Conservation (phyloP, 2,888 invertebrate genomes). For the Aproaerema taeniolella region DNA sequence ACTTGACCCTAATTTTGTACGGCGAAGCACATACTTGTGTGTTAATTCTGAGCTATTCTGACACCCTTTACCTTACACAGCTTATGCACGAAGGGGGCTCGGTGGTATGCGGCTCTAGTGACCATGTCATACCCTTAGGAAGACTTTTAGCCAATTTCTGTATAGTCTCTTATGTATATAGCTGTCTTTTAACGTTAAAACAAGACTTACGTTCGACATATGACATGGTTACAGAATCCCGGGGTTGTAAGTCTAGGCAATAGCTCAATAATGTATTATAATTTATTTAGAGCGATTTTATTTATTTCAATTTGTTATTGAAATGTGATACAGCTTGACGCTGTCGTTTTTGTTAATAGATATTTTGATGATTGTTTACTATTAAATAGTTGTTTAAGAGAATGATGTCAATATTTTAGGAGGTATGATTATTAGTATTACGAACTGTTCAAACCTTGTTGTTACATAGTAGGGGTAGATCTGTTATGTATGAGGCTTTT, state of each 20-base stretch:
- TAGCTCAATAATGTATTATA: constrained; percentile 64
- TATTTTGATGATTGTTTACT: constrained; percentile 51
- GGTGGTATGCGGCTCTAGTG: constrained; percentile 70
- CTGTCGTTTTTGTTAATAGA: constrained; percentile 53
- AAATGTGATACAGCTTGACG: constrained; percentile 64
- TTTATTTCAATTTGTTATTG: constrained; percentile 54
- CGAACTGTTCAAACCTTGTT: constrained; percentile 43
- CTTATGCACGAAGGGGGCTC: constrained; percentile 59
- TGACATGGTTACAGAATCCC: constrained; percentile 72
- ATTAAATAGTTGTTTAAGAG: constrained; percentile 47
- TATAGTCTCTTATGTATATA: constrained; percentile 49
- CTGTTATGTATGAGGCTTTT: constrained; percentile 33
- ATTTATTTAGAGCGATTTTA: constrained; percentile 51
- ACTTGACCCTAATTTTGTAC: constrained; percentile 38
- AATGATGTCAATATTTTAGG: constrained; percentile 53
- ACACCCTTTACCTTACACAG: constrained; percentile 54
- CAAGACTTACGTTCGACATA: constrained; percentile 31
- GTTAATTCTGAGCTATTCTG: constrained; percentile 51
- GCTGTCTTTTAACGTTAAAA: constrained; percentile 30
- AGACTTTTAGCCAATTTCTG: constrained; percentile 26
- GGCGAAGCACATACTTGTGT: constrained; percentile 27
- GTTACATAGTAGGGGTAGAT: constrained; percentile 41
- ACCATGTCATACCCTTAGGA: constrained; percentile 57
- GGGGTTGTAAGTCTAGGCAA: constrained; percentile 72
- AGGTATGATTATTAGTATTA: constrained; percentile 42